Base-by-base conservation (phyloP, 1,140 invertebrate species). In the Diorhabda elongata region DNA sequence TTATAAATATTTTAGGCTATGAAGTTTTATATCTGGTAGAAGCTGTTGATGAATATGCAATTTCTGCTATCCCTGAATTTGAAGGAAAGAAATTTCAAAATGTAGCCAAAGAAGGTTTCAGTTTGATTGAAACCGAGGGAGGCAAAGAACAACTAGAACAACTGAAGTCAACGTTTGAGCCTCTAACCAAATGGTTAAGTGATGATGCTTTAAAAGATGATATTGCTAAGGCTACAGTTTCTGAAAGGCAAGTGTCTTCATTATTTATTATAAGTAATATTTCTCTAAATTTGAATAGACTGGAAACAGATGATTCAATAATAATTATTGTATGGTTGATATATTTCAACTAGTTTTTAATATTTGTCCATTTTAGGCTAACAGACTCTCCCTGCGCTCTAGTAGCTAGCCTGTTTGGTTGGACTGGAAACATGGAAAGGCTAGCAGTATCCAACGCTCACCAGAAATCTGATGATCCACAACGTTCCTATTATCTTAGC, bases 1-100 rank as follows among this genome's bases (percentile, higher is more conserved):
- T 52, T 52, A 3, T 52, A 52, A 8, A 52, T 52, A 8, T 52
- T 52, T 52, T 52, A 78, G 97, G 97, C 7, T 98, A 95, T 80
- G 98, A 99, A 86, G 96, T 99, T 59, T 81, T 99, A 8, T 99
- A 94, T 78, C 84, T 99, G 8, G 90, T 91, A 2, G 98, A 99
- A 83, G 95, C 98, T 64, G 95, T 99, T 52, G 98, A 99, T 84
- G 98, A 99, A 83, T 99, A 99, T 83, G 91, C 93, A 72, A 94
- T 99, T 67, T 96, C 97, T 58, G 91, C 95, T 5, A 83, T 99
- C 76, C 97, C 98, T n/a, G 97, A 99, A 83, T 99, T 97, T 82
- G 97, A 99, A 77, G 95, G 96, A 44, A 98, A 99, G 84, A 99
- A 99, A 82, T 98, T 99, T 91, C 97, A 99, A 83, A 99, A 99